A percentile compares a stretch with the other conserved stretches of the same genome.
Evolutionary conservation across 2,113 vertebrate species (phyloP).

Genomic region (sheep (Ovis aries)): DNA sequence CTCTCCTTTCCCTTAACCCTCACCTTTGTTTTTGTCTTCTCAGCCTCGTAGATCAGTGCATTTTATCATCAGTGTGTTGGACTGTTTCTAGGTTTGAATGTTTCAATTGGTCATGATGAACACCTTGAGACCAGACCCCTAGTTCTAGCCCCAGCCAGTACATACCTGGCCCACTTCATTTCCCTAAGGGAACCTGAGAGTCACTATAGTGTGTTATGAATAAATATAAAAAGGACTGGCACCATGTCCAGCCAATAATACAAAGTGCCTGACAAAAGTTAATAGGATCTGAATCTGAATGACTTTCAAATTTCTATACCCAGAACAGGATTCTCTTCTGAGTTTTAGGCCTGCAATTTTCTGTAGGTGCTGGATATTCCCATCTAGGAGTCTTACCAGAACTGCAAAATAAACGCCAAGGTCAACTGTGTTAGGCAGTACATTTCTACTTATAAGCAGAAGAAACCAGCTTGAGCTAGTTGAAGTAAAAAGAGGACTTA

Average conservation of each 20-base stretch:
- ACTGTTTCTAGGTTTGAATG: not conserved
- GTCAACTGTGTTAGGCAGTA: not conserved
- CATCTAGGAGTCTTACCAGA: not conserved
- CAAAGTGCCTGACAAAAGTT: not conserved
- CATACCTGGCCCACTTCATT: not conserved
- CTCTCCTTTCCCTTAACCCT: not conserved
- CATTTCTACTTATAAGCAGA: not conserved
- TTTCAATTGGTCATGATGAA: not conserved
- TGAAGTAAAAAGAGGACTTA: not conserved
- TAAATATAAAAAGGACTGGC: not conserved
- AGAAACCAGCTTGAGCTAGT: not conserved
- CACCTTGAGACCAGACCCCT: not conserved
- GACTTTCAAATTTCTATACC: not conserved
- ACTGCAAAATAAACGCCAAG: not conserved
- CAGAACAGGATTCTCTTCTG: not conserved
- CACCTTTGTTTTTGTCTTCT: not conserved
- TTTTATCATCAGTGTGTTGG: not conserved
- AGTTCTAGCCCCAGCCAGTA: not conserved
- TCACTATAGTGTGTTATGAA: not conserved
- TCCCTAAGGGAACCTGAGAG: not conserved
- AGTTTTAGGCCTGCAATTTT: not conserved
- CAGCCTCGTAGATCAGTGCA: not conserved
- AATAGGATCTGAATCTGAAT: not conserved
- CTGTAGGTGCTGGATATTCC: not conserved
- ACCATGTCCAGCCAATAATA: not conserved